Evolutionary conservation across 2,888 invertebrate species (phyloP).

Genomic region (Tetheella fluctuosa): DNA sequence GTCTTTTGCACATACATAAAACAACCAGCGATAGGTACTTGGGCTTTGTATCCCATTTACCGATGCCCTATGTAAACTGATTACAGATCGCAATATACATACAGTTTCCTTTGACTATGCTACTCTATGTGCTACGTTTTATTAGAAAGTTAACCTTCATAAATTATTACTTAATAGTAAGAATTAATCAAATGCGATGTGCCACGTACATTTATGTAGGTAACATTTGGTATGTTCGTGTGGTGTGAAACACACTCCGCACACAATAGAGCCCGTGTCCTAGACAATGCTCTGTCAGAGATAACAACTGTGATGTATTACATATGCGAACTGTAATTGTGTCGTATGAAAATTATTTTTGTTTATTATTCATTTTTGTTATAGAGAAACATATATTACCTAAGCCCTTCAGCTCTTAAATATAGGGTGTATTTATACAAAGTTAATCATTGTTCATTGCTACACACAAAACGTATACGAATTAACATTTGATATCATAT

Average conservation of each 20-base stretch:
- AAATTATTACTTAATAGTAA: background rate
- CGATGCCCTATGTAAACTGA: constrained; percentile 45
- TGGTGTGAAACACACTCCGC: constrained; percentile 1
- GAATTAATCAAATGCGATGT: background rate
- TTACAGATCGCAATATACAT: constrained; percentile 31
- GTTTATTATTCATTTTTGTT: background rate
- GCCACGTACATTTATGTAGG: background rate
- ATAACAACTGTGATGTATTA: constrained; percentile 25
- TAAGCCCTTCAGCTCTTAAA: background rate
- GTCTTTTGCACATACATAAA: constrained; percentile 61
- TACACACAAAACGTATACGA: no score
- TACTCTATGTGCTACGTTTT: background rate
- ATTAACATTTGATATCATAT: no score
- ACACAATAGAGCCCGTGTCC: constrained; percentile 13
- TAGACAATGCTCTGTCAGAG: constrained; percentile 18
- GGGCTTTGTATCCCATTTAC: constrained; percentile 57
- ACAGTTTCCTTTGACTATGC: constrained; percentile 21
- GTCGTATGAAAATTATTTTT: background rate
- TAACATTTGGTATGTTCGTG: background rate
- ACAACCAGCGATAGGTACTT: constrained; percentile 58
- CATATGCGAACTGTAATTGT: constrained; percentile 11
- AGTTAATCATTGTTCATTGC: no score
- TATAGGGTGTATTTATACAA: no score
- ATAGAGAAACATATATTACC: no score
- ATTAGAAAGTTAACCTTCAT: background rate